phyloP scores from a whole-genome alignment of 2,797 vertebrate species.

The Sciurus carolinensis region DNA sequence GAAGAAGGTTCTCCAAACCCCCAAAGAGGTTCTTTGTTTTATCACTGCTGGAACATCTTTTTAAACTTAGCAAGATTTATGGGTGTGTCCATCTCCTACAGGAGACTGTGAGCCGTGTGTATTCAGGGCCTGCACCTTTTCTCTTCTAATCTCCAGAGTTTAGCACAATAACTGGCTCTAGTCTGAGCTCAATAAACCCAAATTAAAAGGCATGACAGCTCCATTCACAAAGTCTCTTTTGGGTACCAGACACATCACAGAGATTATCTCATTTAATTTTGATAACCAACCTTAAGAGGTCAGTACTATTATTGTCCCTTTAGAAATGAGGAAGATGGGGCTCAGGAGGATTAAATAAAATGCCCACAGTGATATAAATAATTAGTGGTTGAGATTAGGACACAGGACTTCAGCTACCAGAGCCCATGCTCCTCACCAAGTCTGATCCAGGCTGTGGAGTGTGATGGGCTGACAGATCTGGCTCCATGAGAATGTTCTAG shows the following conservation, averaged over 20 bases:
- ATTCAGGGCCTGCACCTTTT: neutral
- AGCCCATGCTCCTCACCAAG: neutral
- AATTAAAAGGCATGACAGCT: neutral
- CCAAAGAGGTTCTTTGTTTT: neutral
- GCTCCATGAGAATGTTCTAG: too few relatives aligned
- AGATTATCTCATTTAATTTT: constrained; percentile 21
- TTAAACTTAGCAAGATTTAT: neutral
- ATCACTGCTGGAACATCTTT: neutral
- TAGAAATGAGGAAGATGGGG: neutral
- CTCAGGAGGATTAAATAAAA: neutral
- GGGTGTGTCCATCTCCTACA: neutral
- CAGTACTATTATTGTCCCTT: neutral
- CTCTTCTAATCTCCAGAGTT: neutral
- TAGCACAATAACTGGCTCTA: neutral
- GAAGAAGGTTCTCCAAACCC: neutral
- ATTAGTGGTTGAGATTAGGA: neutral
- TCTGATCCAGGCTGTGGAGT: neutral
- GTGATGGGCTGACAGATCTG: too few relatives aligned
- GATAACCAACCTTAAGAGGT: neutral
- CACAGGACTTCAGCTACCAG: neutral
- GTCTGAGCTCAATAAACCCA: neutral
- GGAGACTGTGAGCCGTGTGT: neutral
- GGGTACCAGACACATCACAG: neutral
- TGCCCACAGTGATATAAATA: neutral
- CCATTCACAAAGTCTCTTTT: neutral